These are phyloP conservation scores for Cerceris ruficornis DNA, from an alignment of 2,888 invertebrate genomes.

Conservation along the genomic window DNA sequence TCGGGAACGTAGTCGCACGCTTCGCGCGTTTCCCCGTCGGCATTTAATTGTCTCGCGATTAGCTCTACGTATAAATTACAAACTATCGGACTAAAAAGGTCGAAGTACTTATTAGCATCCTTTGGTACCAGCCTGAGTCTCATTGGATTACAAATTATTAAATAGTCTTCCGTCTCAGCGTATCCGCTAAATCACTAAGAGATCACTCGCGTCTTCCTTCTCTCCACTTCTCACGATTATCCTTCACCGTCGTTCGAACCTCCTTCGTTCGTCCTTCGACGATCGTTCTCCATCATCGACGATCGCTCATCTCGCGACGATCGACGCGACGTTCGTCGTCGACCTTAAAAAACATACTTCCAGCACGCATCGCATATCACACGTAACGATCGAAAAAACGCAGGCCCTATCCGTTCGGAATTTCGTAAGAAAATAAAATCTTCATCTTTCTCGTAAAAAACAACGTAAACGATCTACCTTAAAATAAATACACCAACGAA, in stretches of 20 bases:
- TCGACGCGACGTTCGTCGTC: background rate
- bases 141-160: constrained; percentile 69
- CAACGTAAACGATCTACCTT: constrained; percentile 17
- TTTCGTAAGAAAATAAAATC: constrained; percentile 42
- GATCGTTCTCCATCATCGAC: background rate
- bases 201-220: constrained; percentile 58
- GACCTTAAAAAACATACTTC: constrained; percentile 22
- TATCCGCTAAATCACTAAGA: constrained; percentile 64
- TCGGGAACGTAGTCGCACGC: constrained; percentile 56
- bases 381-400: constrained; percentile 33
- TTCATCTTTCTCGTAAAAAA: constrained; percentile 1
- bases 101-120: constrained; percentile 65
- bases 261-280: constrained; percentile 24
- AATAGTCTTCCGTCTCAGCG: constrained; percentile 62
- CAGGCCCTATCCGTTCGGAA: constrained; percentile 4
- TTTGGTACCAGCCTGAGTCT: constrained; percentile 75
- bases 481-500: constrained; percentile 41
- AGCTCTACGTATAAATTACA: constrained; percentile 63
- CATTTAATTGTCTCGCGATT: constrained; percentile 40
- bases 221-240: constrained; percentile 4
- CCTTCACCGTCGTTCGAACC: constrained; percentile 30
- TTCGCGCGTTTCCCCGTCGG: constrained; percentile 32
- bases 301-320: background rate
- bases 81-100: constrained; percentile 64
- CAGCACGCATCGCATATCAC: constrained; percentile 25